Conservation (phyloP, 2,888 invertebrate genomes). For the Athalia circularis region DNA sequence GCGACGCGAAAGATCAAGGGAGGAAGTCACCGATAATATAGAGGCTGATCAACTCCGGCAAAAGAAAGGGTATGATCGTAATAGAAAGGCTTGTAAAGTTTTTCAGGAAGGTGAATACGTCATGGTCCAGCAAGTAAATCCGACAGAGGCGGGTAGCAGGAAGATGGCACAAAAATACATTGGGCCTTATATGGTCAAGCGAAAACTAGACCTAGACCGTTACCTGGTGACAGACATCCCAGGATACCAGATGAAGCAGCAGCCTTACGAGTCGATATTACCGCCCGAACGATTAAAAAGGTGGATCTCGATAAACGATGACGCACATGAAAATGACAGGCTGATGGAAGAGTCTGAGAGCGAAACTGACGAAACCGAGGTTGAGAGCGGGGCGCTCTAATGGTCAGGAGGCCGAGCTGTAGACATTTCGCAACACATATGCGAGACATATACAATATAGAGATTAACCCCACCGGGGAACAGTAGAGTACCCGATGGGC, state of each 20-base stretch:
- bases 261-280: background rate
- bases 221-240: slow-evolving; percentile 14
- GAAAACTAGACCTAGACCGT: slow-evolving; percentile 3
- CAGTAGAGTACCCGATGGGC: no score
- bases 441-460: no score
- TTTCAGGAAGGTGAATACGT: slow-evolving; percentile 2
- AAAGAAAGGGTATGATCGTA: background rate
- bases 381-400: background rate
- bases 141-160: background rate
- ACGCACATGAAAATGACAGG: background rate
- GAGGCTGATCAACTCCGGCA: background rate
- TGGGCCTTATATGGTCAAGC: background rate
- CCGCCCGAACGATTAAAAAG: slow-evolving; percentile 5
- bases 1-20: background rate
- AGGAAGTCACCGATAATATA: background rate
- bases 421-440: background rate
- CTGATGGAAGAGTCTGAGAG: background rate
- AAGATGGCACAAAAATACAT: background rate
- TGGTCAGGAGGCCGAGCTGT: background rate
- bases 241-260: background rate
- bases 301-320: background rate
- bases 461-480: no score
- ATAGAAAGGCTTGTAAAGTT: background rate
- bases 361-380: background rate
- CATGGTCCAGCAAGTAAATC: background rate